phyloP scores from a whole-genome alignment of 1,140 invertebrate species.

The Radopholus similis region DNA sequence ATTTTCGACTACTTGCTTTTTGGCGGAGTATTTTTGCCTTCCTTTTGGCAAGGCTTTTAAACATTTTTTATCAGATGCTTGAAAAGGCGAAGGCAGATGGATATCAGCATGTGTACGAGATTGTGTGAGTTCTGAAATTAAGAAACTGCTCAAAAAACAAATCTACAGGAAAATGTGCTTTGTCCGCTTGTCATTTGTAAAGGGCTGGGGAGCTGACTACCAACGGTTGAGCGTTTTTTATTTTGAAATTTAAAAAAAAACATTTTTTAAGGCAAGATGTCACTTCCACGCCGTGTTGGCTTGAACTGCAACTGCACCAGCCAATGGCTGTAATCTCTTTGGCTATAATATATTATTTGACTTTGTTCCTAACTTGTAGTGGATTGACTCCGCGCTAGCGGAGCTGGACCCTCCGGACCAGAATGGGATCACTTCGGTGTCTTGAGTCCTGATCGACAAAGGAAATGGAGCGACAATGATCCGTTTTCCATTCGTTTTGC shows the following conservation, averaged over 20 bases:
- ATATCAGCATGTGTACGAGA: conserved; percentile 94
- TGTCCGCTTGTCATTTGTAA: conserved; percentile 96
- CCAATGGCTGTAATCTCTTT: conserved; percentile 71
- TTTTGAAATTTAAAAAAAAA: neutral
- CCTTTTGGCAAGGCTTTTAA: neutral
- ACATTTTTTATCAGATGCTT: conserved; percentile 69
- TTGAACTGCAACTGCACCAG: conserved; percentile 95
- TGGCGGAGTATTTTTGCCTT: conserved; percentile 61
- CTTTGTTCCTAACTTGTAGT: conserved; percentile 20
- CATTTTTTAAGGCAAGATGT: conserved; percentile 68
- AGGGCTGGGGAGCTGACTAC: conserved; percentile 90
- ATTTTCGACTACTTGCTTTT: conserved; percentile 99
- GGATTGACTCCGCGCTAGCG: conserved; percentile 41
- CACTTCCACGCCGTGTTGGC: conserved; percentile 97
- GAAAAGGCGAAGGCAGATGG: conserved; percentile 92
- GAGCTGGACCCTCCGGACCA: conserved; percentile 44
- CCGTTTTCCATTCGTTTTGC: no score
- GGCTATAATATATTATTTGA: neutral
- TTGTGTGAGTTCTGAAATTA: conserved; percentile 60
- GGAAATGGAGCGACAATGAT: no score
- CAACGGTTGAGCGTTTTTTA: conserved; percentile 69
- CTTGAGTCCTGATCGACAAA: no score
- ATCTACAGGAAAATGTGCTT: conserved; percentile 88
- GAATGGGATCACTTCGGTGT: conserved; percentile 42
- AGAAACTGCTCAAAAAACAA: no score